Evolutionary conservation across 2,888 invertebrate species (phyloP), one percentile per base, ranked within the genome.

Genomic region (Brassicogethes aeneus): DNA sequence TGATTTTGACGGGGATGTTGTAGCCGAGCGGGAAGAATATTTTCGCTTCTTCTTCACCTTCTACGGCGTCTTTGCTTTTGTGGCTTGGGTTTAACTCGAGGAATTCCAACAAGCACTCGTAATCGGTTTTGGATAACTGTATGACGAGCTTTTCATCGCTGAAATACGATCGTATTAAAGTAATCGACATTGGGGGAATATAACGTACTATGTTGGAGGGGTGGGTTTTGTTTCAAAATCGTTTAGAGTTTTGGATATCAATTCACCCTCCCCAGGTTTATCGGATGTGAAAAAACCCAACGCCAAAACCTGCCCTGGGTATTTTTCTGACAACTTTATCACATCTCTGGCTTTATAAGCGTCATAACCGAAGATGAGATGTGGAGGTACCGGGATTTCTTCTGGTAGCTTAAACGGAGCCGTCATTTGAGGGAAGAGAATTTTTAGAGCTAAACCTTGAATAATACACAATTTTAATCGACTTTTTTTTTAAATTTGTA

Each of bases 281-380:
- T 76, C 75, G 47, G 71, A 77, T 1, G 79, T 77, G 55, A 83
- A 88, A 65, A 80, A 84, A 1, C 85, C 87, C 56, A 78, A 79
- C 33, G 74, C 68, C 32, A 82, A 69, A 2, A 86, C 64, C 3
- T 79, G 73, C 0, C 74, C 68, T 1, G 60, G 58, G 37, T 73
- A 73, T 3, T 70, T 65, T 12, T 68, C 54, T 43, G 71, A 71
- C 3, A 76, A 60, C 15, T 73, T 70, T 36, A 78, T 66, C 17
- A 83, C 73, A 17, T 80, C 80, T 41, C 71, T 72, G 1, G 80
- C 74, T 62, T 82, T 84, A 60, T 75, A 76, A 3, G 81, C 79
- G 37, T 83, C 80, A 59, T 79, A 85, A 47, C 81, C 74, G 49
- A 86, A 71, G 2, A 78, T 74, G 40, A 82, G 60, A 65, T 81